Conservation (phyloP, 2,113 vertebrate species). For the Rhinogobius similis region DNA sequence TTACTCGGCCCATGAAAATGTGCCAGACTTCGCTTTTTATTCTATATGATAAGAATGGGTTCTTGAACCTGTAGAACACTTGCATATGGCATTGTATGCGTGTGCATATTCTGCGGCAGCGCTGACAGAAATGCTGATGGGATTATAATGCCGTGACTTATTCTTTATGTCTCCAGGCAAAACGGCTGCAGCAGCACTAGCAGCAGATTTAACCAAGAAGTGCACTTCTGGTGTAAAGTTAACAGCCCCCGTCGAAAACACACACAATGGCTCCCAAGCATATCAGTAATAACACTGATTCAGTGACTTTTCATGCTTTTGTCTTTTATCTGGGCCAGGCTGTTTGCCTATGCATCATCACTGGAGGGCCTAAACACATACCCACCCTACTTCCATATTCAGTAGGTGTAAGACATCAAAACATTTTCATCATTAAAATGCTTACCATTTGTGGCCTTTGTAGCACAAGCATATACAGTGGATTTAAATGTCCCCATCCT, state of each 20-base stretch:
- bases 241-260: slow-evolving; percentile 6
- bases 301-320: slow-evolving; percentile 68
- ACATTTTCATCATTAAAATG: slow-evolving; percentile 78
- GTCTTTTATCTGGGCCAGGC: slow-evolving; percentile 56
- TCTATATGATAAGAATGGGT: not conserved
- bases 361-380: slow-evolving; percentile 71
- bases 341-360: slow-evolving; percentile 72
- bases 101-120: slow-evolving; percentile 23
- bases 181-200: slow-evolving; percentile 55
- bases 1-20: not conserved
- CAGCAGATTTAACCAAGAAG: slow-evolving; percentile 76
- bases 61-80: slow-evolving; percentile 57
- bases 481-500: slow-evolving; percentile 69
- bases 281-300: slow-evolving; percentile 86
- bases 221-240: slow-evolving; percentile 59
- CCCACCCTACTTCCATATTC: slow-evolving; percentile 69
- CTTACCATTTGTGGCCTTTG: slow-evolving; percentile 77
- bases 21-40: not conserved
- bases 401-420: slow-evolving; percentile 74
- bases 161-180: slow-evolving; percentile 50
- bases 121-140: slow-evolving; percentile 58
- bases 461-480: slow-evolving; percentile 69
- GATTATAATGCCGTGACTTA: slow-evolving; percentile 48
- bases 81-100: slow-evolving; percentile 18
- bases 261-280: slow-evolving; percentile 51